A percentile compares a stretch with the other conserved stretches of the same genome.
These are phyloP conservation scores for Ruditapes philippinarum DNA, from an alignment of 1,140 invertebrate species.

Conservation along the genomic window DNA sequence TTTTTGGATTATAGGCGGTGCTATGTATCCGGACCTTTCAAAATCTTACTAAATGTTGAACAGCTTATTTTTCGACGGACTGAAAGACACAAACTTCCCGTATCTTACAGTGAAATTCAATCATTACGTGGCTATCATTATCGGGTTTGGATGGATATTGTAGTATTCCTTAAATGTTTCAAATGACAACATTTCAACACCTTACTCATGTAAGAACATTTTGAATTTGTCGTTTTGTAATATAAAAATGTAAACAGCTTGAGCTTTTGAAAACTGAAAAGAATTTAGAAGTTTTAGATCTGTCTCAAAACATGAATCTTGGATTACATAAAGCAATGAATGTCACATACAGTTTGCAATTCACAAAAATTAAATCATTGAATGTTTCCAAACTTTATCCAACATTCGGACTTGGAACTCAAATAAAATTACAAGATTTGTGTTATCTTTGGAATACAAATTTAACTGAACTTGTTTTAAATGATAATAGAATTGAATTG, in stretches of 20 bases:
- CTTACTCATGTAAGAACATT: not conserved
- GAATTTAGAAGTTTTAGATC: conserved; percentile 50
- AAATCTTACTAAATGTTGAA: not conserved
- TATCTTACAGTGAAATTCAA: not conserved
- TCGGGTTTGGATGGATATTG: not conserved
- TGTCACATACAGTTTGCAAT: conserved; percentile 50
- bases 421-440: not conserved
- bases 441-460: conserved; percentile 65
- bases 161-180: not conserved
- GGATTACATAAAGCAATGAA: conserved; percentile 48
- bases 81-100: not conserved
- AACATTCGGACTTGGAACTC: conserved; percentile 19
- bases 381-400: conserved; percentile 23
- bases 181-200: not conserved
- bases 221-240: conserved; percentile 59
- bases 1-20: not conserved
- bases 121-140: not conserved
- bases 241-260: conserved; percentile 31
- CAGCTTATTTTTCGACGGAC: not conserved
- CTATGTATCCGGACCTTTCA: not conserved
- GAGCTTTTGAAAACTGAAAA: conserved; percentile 14
- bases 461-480: not conserved
- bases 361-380: conserved; percentile 33
- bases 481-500: not conserved
- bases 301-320: conserved; percentile 46